Evolutionary conservation across 2,888 invertebrate genomes (phyloP).

Genomic region (Nasonia oneida): DNA sequence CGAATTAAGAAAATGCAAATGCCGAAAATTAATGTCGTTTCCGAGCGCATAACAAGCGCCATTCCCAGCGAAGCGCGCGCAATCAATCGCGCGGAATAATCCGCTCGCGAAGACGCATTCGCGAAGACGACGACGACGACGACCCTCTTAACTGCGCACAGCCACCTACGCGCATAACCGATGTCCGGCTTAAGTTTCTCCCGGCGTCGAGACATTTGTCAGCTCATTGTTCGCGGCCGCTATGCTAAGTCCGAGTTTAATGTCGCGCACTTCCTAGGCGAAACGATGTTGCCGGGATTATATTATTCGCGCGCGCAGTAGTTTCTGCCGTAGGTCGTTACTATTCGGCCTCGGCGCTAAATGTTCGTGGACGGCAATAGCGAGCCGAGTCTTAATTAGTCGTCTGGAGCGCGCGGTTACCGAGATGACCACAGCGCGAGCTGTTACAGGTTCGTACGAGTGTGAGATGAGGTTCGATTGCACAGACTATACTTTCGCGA

Average conservation of each 20-base stretch:
- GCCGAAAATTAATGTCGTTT: slow-evolving; percentile 36
- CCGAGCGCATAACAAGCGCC: slow-evolving; percentile 46
- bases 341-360: slow-evolving; percentile 28
- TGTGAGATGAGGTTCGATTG: background rate
- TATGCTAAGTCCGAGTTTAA: slow-evolving; percentile 76
- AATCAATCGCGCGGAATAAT: slow-evolving; percentile 63
- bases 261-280: slow-evolving; percentile 76
- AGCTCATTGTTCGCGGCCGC: slow-evolving; percentile 75
- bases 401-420: background rate
- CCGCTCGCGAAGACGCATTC: slow-evolving; percentile 58
- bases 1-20: slow-evolving; percentile 60
- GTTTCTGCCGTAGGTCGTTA: slow-evolving; percentile 50
- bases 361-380: slow-evolving; percentile 18
- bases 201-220: slow-evolving; percentile 75
- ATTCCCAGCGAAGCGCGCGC: slow-evolving; percentile 49
- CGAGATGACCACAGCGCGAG: background rate
- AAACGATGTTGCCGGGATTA: slow-evolving; percentile 31
- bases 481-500: background rate
- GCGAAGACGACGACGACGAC: background rate
- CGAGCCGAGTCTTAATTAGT: slow-evolving; percentile 53
- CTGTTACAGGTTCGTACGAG: background rate
- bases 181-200: slow-evolving; percentile 73
- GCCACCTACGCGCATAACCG: slow-evolving; percentile 65
- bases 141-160: slow-evolving; percentile 50
- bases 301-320: slow-evolving; percentile 14